Conservation (phyloP, 1,140 invertebrate species). For the Orussus abietinus region DNA sequence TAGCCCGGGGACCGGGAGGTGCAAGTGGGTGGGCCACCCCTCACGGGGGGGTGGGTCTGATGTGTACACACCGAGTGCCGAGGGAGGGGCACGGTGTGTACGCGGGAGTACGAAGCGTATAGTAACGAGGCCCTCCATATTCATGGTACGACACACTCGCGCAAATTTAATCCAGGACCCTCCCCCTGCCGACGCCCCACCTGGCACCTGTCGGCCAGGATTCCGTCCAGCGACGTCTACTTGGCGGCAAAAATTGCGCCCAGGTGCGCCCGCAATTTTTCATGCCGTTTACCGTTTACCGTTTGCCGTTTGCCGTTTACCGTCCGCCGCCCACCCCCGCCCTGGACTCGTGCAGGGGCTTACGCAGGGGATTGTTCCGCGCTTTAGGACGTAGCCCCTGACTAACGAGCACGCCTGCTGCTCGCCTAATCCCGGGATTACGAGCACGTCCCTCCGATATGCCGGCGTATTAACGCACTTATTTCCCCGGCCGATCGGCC, state of each 20-base stretch:
- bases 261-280: too few relatives aligned
- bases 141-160: constrained; percentile 46
- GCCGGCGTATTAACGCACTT: too few relatives aligned
- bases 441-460: constrained; percentile 6
- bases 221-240: too few relatives aligned
- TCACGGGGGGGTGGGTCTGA: constrained; percentile 8
- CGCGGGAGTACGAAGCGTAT: constrained; percentile 32
- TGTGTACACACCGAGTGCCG: constrained; percentile 25
- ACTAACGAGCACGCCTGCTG: too few relatives aligned
- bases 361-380: too few relatives aligned
- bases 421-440: too few relatives aligned
- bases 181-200: constrained; percentile 10
- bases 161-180: constrained; percentile 46
- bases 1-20: constrained; percentile 14
- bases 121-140: constrained; percentile 49
- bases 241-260: too few relatives aligned
- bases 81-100: constrained; percentile 4
- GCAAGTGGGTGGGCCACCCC: constrained; percentile 1
- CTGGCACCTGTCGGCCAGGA: constrained; percentile 10
- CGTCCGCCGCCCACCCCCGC: too few relatives aligned
- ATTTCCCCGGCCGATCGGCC: neutral
- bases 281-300: too few relatives aligned
- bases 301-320: too few relatives aligned
- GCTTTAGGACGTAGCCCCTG: too few relatives aligned
- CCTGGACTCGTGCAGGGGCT: too few relatives aligned